Percentiles rank a stretch among this genome's conserved stretches.
Evolutionary conservation across 2,797 vertebrate genomes (phyloP).

Genomic region (Sebastes iracundus): DNA sequence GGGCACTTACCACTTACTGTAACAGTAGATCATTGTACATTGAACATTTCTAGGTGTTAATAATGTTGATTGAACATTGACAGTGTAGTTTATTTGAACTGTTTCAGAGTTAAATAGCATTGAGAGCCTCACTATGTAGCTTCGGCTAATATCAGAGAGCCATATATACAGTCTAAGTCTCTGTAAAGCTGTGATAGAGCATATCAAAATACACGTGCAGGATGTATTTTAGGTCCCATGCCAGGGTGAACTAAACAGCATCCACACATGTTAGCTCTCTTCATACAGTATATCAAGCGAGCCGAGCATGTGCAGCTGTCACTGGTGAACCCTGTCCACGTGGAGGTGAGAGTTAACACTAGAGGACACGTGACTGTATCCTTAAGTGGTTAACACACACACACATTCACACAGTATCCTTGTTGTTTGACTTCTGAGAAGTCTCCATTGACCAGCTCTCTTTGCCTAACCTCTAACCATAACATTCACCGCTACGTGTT

Average conservation of each 20-base stretch:
- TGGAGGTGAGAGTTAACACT: constrained; percentile 49
- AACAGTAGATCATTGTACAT: background rate
- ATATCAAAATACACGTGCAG: constrained; percentile 14
- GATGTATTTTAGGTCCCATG: constrained; percentile 34
- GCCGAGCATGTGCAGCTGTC: constrained; percentile 56
- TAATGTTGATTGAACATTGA: background rate
- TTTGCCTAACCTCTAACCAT: constrained; percentile 22
- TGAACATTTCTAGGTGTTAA: background rate
- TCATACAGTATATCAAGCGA: constrained; percentile 41
- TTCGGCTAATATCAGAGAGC: background rate
- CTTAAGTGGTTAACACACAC: constrained; percentile 24
- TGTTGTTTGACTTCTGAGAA: constrained; percentile 40
- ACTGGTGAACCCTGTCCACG: constrained; percentile 37
- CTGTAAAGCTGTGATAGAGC: constrained; percentile 3
- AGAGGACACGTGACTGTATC: constrained; percentile 23
- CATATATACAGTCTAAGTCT: background rate
- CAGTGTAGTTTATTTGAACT: background rate
- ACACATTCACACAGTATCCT: constrained; percentile 20
- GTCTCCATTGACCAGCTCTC: constrained; percentile 22
- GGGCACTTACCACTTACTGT: too few relatives aligned
- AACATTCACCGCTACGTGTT: constrained; percentile 4
- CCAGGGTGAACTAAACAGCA: constrained; percentile 23
- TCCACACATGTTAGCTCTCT: constrained; percentile 36
- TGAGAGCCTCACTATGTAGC: background rate
- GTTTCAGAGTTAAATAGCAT: background rate